Conservation (phyloP, 2,113 vertebrate species). For the Antechinus flavipes region DNA sequence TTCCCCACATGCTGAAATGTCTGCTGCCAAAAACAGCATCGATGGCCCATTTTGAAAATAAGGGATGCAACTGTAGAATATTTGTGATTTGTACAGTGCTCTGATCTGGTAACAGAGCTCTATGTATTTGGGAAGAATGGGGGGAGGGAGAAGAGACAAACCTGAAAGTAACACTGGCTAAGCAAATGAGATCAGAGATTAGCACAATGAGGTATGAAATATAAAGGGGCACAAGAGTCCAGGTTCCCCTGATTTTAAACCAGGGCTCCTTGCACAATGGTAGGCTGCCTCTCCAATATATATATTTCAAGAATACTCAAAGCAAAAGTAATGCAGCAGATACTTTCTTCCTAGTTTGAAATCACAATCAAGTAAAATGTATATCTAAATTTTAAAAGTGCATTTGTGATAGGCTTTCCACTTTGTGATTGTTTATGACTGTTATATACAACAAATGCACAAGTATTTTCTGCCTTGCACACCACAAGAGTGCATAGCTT, state of each 20-base stretch:
- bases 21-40: not conserved
- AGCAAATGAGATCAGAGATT: not conserved
- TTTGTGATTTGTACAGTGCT: not conserved
- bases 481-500: fast-evolving
- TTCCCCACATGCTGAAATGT: not conserved
- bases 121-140: not conserved
- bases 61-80: not conserved
- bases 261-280: not conserved
- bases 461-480: not conserved
- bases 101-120: not conserved
- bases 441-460: fast-evolving
- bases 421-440: not conserved
- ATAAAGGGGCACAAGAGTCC: not conserved
- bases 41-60: not conserved
- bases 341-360: not conserved
- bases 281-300: not conserved
- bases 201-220: not conserved
- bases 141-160: not conserved
- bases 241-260: not conserved
- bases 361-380: not conserved
- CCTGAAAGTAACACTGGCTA: fast-evolving
- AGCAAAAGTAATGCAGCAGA: too few relatives aligned
- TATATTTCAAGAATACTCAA: too few relatives aligned
- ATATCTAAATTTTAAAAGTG: not conserved
- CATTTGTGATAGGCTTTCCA: not conserved